These are phyloP conservation scores for Leptoteleia sp. DNA, from an alignment of 1,140 invertebrate genomes.

Conservation along the genomic window DNA sequence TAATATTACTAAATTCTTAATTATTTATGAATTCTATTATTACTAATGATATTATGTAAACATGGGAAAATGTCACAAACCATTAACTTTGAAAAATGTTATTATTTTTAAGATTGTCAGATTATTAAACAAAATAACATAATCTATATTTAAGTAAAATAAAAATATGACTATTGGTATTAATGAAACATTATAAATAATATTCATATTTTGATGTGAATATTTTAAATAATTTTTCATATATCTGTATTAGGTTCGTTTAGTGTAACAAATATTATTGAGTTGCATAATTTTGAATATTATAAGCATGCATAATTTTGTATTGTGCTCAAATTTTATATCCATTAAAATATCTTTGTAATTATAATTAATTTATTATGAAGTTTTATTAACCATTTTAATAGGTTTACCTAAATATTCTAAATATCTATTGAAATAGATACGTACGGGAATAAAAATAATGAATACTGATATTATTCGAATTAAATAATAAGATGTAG, in stretches of 20 bases:
- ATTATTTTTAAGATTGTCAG: neutral
- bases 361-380: neutral
- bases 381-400: conserved; percentile 1
- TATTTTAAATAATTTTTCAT: neutral
- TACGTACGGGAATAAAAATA: no score
- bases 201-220: neutral
- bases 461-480: neutral
- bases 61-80: conserved; percentile 17
- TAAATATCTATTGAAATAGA: conserved; percentile 25
- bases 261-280: no score
- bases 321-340: conserved; percentile 29
- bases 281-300: conserved; percentile 1
- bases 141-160: conserved; percentile 1
- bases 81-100: conserved; percentile 7
- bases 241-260: neutral
- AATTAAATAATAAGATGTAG: conserved; percentile 7
- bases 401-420: neutral
- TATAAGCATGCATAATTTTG: neutral
- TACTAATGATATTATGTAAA: no score
- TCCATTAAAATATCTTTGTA: conserved; percentile 12
- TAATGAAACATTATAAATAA: no score
- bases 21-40: no score
- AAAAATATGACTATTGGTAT: no score
- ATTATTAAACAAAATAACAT: neutral
- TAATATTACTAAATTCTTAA: no score